A percentile compares a stretch with the other conserved stretches of the same genome.
Conservation (phyloP, 2,113 vertebrate genomes). For the Irena cyanogastra region DNA sequence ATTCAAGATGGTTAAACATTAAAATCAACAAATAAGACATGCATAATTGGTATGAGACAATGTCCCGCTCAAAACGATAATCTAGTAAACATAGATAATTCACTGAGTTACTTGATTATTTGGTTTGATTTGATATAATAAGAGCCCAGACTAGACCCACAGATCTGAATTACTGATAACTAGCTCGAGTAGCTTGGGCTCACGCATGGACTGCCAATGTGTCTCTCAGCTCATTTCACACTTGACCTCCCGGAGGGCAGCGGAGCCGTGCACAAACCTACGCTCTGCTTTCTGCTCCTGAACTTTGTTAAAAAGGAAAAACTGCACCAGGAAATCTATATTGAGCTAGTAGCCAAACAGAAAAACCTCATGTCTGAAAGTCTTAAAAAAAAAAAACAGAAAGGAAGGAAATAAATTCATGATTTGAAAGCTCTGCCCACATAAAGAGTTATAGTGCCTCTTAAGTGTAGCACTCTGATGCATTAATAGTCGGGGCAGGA, state of each 20-base stretch:
- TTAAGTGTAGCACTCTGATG: conserved; percentile 22
- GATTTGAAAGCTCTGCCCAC: neutral
- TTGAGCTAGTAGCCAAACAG: neutral
- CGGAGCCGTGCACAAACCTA: neutral
- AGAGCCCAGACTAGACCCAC: neutral
- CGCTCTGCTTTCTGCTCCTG: neutral
- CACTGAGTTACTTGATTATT: neutral
- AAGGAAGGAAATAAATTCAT: neutral
- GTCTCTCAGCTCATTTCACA: conserved; percentile 35
- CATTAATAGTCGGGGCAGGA: conserved; percentile 46
- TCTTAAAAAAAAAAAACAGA: neutral
- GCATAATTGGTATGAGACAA: neutral
- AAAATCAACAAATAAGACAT: neutral
- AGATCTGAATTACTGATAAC: conserved; percentile 27
- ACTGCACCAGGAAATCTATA: conserved; percentile 11
- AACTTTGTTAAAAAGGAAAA: neutral
- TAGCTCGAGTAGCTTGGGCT: neutral
- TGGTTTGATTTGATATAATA: neutral
- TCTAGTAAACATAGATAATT: neutral
- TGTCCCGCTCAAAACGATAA: neutral
- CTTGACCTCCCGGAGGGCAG: conserved; percentile 9
- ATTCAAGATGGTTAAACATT: neutral
- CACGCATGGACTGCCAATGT: neutral
- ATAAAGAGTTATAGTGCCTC: neutral
- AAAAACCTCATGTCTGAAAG: conserved; percentile 7